phyloP scores from a whole-genome alignment of 2,797 vertebrate species.

The Todus mexicanus region DNA sequence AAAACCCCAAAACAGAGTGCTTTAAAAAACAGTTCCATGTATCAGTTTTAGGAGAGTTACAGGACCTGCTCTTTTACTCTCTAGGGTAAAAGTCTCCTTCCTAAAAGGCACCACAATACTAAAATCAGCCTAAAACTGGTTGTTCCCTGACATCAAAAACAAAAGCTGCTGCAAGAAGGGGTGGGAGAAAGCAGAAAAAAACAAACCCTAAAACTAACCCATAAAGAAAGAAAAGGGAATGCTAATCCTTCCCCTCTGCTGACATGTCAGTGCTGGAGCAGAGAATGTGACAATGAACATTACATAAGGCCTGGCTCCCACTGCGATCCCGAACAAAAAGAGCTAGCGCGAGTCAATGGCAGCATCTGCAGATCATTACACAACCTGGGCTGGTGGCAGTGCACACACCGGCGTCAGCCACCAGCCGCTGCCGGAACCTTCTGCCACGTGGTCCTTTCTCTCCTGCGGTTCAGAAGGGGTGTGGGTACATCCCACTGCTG shows the following conservation, averaged over 20 bases:
- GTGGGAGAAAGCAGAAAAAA: background rate
- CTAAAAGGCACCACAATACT: background rate
- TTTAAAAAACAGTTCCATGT: background rate
- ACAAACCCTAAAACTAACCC: background rate
- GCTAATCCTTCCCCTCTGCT: constrained; percentile 31
- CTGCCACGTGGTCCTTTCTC: background rate
- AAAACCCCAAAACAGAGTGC: too few relatives aligned
- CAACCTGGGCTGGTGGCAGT: background rate
- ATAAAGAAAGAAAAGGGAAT: constrained; percentile 5
- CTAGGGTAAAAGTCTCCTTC: background rate
- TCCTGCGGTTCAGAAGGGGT: rapidly evolving
- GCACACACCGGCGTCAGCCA: background rate
- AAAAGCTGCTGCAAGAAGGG: constrained; percentile 19
- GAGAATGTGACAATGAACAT: constrained; percentile 44
- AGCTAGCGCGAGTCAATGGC: background rate
- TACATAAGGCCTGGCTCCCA: constrained; percentile 51
- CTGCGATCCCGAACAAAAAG: constrained; percentile 10
- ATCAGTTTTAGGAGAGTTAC: background rate
- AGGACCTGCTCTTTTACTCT: background rate
- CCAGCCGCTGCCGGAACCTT: background rate
- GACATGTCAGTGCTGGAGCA: background rate
- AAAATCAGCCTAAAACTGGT: background rate
- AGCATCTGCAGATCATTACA: constrained; percentile 22
- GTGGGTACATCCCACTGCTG: background rate
- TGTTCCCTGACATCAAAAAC: background rate